Evolutionary conservation across 2,888 invertebrate genomes (phyloP).

Genomic region (Trissolcus brochymenae): DNA sequence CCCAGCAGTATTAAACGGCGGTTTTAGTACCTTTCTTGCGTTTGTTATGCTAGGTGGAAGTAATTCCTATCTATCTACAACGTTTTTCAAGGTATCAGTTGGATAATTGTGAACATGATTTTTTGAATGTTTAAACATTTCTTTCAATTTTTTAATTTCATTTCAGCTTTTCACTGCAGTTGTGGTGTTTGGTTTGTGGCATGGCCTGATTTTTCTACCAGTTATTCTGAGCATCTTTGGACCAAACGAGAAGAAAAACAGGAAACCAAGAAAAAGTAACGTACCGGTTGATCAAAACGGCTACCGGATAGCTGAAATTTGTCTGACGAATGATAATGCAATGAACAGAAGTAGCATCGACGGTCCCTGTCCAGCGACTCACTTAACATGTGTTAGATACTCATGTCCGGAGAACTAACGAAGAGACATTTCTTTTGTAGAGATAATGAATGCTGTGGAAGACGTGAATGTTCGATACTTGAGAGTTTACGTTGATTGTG

Average conservation of each 20-base stretch:
- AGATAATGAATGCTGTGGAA: no score
- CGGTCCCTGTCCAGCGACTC: no score
- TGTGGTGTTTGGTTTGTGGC: constrained; percentile 78
- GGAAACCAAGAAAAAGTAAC: constrained; percentile 39
- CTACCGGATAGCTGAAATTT: constrained; percentile 50
- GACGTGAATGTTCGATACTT: no score
- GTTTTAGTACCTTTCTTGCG: constrained; percentile 78
- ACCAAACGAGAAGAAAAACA: constrained; percentile 65
- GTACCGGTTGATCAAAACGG: constrained; percentile 50
- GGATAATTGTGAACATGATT: no score
- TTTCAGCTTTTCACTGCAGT: constrained; percentile 77
- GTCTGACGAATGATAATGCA: constrained; percentile 50
- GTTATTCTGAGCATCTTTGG: constrained; percentile 77
- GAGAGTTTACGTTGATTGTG: no score
- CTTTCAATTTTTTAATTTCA: neutral
- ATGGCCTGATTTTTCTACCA: constrained; percentile 78
- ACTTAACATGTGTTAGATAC: no score
- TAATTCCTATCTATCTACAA: constrained; percentile 77
- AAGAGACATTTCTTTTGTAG: neutral
- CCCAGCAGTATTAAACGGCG: constrained; percentile 78
- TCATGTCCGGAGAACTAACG: no score
- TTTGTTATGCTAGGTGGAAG: constrained; percentile 77
- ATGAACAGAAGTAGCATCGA: neutral
- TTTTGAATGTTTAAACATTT: neutral
- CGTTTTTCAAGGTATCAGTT: constrained; percentile 77